phyloP scores from a whole-genome alignment of 2,888 invertebrate species.

The Melipona beecheii region DNA sequence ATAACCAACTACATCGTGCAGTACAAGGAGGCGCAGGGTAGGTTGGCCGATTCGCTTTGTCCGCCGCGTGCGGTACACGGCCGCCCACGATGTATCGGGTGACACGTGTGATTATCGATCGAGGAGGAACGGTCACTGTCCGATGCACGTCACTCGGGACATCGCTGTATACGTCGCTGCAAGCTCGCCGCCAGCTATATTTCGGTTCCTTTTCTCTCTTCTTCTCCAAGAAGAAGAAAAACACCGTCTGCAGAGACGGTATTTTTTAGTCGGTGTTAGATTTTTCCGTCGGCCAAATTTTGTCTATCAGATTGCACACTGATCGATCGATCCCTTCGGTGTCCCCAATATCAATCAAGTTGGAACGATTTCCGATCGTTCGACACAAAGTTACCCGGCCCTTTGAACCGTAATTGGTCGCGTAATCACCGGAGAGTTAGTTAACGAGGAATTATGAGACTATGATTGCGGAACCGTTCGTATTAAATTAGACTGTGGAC shows the following conservation, averaged over 20 bases:
- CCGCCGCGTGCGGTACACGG: slow-evolving; percentile 18
- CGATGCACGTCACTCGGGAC: slow-evolving; percentile 19
- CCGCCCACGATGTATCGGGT: slow-evolving; percentile 34
- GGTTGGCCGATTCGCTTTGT: slow-evolving; percentile 56
- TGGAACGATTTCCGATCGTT: not conserved
- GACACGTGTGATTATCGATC: slow-evolving; percentile 54
- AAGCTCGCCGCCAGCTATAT: not conserved
- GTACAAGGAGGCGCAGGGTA: slow-evolving; percentile 86
- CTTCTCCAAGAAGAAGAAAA: no score
- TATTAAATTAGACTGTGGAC: not conserved
- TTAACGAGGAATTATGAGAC: not conserved
- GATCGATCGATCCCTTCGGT: no score
- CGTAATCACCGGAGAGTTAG: not conserved
- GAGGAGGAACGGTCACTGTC: slow-evolving; percentile 19
- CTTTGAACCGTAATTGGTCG: not conserved
- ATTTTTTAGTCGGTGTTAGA: no score
- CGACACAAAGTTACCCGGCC: no score
- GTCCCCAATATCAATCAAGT: no score
- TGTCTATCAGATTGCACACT: no score
- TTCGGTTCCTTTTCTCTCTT: not conserved
- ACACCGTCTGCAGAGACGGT: no score
- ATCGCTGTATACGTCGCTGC: not conserved
- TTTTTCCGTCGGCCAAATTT: no score
- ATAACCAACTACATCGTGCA: slow-evolving; percentile 87
- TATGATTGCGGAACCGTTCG: not conserved